A percentile compares a stretch with the other conserved stretches of the same genome.
phyloP scores from a whole-genome alignment of 1,140 invertebrate species.

The Asbolus verrucosus region DNA sequence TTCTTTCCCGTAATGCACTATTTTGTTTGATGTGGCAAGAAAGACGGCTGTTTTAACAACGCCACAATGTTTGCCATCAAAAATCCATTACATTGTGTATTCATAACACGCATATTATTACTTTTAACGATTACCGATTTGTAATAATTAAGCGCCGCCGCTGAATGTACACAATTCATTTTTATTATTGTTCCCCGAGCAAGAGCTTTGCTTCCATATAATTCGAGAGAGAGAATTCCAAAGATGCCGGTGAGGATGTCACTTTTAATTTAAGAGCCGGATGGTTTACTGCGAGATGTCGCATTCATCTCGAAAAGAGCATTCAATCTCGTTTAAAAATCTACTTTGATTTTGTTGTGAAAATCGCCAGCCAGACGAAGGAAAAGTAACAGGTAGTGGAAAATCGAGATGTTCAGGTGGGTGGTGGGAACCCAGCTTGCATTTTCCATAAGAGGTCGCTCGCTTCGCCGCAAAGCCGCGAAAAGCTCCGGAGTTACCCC shows the following conservation, averaged over 20 bases:
- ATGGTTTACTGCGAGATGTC: too few relatives aligned
- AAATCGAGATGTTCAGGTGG: conserved; percentile 18
- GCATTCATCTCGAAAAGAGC: too few relatives aligned
- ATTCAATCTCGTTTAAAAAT: too few relatives aligned
- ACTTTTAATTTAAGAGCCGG: too few relatives aligned
- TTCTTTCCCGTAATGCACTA: too few relatives aligned
- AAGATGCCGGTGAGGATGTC: too few relatives aligned
- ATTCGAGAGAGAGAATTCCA: too few relatives aligned
- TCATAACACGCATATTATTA: background rate
- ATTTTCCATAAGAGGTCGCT: conserved; percentile 33
- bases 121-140: background rate
- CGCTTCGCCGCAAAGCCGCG: conserved; percentile 42
- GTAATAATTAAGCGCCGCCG: background rate
- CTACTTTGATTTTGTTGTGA: background rate
- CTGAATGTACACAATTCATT: background rate
- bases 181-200: too few relatives aligned
- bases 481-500: conserved; percentile 41
- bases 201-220: too few relatives aligned
- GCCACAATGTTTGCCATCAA: background rate
- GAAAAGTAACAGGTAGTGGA: conserved; percentile 14
- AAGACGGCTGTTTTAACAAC: background rate
- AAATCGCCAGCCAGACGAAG: too few relatives aligned
- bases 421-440: conserved; percentile 15
- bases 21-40: too few relatives aligned
- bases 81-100: conserved; percentile 5